These are phyloP conservation scores for Tenualosa ilisha DNA, from an alignment of 2,797 vertebrate genomes.

Conservation along the genomic window DNA sequence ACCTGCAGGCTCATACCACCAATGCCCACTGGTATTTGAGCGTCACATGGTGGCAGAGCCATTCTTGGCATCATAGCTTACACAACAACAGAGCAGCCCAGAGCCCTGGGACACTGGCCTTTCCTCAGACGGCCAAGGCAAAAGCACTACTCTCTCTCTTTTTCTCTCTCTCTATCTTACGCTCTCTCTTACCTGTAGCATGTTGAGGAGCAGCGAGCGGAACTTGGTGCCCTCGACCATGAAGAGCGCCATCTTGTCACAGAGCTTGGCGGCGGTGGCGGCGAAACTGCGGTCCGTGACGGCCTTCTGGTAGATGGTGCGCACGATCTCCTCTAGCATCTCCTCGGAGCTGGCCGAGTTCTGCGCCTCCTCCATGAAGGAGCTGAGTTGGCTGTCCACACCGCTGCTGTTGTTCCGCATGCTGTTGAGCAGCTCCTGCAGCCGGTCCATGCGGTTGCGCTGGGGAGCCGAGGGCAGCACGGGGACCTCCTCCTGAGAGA, in stretches of 20 bases:
- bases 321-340: conserved; percentile 88
- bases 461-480: conserved; percentile 74
- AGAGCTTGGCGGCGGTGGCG: conserved; percentile 90
- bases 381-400: conserved; percentile 87
- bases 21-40: not conserved
- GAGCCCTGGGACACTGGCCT: no score
- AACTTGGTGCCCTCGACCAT: conserved; percentile 99
- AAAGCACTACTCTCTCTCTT: not conserved
- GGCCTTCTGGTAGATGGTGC: conserved; percentile 90
- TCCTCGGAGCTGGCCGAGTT: conserved; percentile 90
- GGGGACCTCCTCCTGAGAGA: conserved; percentile 81
- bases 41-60: not conserved
- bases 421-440: conserved; percentile 93
- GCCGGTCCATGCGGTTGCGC: conserved; percentile 89
- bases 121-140: not conserved
- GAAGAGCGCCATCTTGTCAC: conserved; percentile 96
- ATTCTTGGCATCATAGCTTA: not conserved
- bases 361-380: conserved; percentile 97
- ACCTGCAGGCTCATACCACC: conserved; percentile 14
- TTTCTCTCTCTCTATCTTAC: conserved; percentile 16
- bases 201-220: conserved; percentile 93
- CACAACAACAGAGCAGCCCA: not conserved
- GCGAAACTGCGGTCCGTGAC: conserved; percentile 94
- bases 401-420: conserved; percentile 95
- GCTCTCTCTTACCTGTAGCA: conserved; percentile 84